phyloP scores from a whole-genome alignment of 2,888 invertebrate species.

The Eristalinus aeneus region DNA sequence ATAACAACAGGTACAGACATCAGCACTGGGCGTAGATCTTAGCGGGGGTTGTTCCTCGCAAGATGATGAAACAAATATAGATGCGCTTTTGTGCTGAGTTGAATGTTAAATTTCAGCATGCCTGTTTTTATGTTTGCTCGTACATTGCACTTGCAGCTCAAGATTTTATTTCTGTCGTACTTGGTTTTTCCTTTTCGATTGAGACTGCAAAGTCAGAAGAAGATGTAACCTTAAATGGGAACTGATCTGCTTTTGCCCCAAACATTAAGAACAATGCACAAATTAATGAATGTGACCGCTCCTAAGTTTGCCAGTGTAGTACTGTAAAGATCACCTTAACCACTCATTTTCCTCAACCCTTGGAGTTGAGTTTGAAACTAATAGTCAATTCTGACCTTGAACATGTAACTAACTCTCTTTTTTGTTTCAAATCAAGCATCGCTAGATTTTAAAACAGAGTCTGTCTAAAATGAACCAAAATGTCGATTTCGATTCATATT shows the following conservation, averaged over 20 bases:
- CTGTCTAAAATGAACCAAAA: background rate
- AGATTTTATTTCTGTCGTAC: background rate
- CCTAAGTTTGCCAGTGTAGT: too few relatives aligned
- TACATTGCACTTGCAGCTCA: background rate
- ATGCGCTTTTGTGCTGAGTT: background rate
- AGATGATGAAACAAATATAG: background rate
- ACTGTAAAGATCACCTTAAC: too few relatives aligned
- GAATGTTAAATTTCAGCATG: background rate
- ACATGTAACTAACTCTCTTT: background rate
- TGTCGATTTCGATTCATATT: background rate
- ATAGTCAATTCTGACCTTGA: background rate
- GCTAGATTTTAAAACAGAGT: too few relatives aligned
- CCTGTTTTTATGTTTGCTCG: background rate
- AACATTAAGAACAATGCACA: too few relatives aligned
- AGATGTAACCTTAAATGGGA: background rate
- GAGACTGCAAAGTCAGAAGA: background rate
- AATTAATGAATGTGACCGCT: too few relatives aligned
- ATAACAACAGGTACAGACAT: slow-evolving; percentile 43
- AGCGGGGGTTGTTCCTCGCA: background rate
- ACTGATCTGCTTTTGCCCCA: background rate
- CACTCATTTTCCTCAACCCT: too few relatives aligned
- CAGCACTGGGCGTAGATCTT: slow-evolving; percentile 5
- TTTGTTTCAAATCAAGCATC: background rate
- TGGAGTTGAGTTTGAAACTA: too few relatives aligned
- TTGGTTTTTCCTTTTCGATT: background rate